A percentile compares a stretch with the other conserved stretches of the same genome.
These are phyloP conservation scores for Donacobius atricapilla DNA, from an alignment of 2,113 vertebrate genomes.

Conservation along the genomic window DNA sequence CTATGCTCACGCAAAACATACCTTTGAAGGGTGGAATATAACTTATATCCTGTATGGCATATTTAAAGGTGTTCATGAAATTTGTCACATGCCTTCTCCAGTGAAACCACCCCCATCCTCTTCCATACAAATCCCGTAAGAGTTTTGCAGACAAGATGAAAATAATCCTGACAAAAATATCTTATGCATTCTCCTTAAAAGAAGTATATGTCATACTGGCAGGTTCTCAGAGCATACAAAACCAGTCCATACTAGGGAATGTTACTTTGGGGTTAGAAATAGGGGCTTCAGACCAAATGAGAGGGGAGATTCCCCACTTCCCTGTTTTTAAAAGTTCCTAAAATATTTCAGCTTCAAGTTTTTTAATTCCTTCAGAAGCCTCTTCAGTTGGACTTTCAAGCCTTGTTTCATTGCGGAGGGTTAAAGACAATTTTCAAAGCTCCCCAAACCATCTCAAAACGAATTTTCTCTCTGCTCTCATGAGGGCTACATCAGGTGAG, in stretches of 20 bases:
- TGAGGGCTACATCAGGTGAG: background rate
- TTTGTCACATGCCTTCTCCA: background rate
- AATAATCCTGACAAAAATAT: background rate
- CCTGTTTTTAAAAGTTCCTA: constrained; percentile 44
- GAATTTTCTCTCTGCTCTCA: background rate
- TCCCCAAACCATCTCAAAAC: background rate
- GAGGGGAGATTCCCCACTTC: constrained; percentile 51
- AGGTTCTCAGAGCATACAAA: background rate
- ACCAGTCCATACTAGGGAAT: background rate
- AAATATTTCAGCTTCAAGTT: constrained; percentile 12
- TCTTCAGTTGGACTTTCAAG: background rate
- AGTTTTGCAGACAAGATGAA: background rate
- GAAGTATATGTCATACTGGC: background rate
- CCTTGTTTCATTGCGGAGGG: background rate
- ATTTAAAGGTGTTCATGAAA: background rate
- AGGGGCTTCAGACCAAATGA: background rate
- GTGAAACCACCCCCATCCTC: background rate
- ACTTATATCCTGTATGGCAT: background rate
- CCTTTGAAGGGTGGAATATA: background rate
- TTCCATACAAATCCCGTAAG: background rate
- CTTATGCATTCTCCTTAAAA: background rate
- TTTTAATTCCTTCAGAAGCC: constrained; percentile 34
- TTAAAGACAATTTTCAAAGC: background rate
- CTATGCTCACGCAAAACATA: background rate
- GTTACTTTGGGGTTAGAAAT: background rate